Evolutionary conservation across 2,797 vertebrate species (phyloP).

Genomic region (Sebastes umbrosus): DNA sequence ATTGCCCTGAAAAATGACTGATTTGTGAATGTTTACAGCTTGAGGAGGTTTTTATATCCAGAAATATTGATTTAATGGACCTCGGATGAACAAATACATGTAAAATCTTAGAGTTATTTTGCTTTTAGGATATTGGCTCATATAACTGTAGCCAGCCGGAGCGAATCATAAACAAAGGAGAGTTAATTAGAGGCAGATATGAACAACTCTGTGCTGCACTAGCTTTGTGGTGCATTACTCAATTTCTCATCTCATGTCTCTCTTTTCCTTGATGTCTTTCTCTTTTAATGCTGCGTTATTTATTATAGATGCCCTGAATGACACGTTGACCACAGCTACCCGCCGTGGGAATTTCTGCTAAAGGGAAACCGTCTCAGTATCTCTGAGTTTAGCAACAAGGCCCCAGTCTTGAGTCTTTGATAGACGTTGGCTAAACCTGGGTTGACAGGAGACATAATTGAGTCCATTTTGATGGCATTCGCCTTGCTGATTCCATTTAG

Average conservation of each 20-base stretch:
- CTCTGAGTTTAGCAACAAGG: conserved; percentile 25
- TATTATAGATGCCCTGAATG: conserved; percentile 22
- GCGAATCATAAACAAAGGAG: neutral
- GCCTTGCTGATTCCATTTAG: conserved; percentile 33
- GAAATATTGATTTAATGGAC: conserved; percentile 5
- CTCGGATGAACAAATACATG: neutral
- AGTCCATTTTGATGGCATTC: conserved; percentile 53
- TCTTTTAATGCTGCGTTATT: neutral
- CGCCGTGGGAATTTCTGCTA: neutral
- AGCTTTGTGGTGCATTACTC: neutral
- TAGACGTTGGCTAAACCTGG: conserved; percentile 22
- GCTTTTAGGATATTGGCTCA: conserved; percentile 8
- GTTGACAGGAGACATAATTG: conserved; percentile 59
- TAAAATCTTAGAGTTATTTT: conserved; percentile 8
- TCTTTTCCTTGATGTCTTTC: neutral
- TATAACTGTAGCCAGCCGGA: neutral
- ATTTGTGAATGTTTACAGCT: conserved; percentile 7
- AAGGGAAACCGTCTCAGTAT: neutral
- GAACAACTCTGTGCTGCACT: neutral
- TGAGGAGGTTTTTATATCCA: neutral
- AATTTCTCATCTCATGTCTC: neutral
- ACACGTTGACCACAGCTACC: conserved; percentile 6
- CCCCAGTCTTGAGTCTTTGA: conserved; percentile 29
- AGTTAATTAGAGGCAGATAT: neutral
- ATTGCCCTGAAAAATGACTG: neutral